Evolutionary conservation across 2,888 invertebrate species (phyloP).

Genomic region (Aphidius colemani): DNA sequence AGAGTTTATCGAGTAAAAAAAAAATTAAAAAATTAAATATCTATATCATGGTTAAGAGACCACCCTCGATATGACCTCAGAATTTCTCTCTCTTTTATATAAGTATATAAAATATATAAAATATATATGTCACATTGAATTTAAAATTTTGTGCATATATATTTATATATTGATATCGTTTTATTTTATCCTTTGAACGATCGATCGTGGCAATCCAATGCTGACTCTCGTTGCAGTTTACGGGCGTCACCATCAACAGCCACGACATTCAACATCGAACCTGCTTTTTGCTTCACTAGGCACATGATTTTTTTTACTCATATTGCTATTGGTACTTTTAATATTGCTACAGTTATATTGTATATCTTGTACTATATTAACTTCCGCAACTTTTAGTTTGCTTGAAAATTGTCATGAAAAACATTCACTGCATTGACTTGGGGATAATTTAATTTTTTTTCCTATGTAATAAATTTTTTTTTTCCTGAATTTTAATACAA

Average conservation of each 20-base stretch:
- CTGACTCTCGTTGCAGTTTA: slow-evolving; percentile 23
- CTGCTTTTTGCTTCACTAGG: slow-evolving; percentile 28
- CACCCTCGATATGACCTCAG: slow-evolving; percentile 5
- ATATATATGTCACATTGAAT: not conserved
- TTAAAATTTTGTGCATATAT: not conserved
- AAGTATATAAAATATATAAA: not conserved
- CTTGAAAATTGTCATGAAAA: too few species aligned
- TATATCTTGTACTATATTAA: too few species aligned
- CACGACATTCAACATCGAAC: slow-evolving; percentile 24
- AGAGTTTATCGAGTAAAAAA: slow-evolving; percentile 21
- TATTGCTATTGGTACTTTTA: too few species aligned
- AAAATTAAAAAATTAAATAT: not conserved
- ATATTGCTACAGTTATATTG: too few species aligned
- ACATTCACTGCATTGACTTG: too few species aligned
- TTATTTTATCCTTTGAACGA: slow-evolving; percentile 27
- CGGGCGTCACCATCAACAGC: slow-evolving; percentile 27
- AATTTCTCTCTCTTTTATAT: slow-evolving; percentile 5
- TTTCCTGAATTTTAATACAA: too few species aligned
- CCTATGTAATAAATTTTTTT: too few species aligned
- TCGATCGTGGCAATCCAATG: slow-evolving; percentile 19
- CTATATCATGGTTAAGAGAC: not conserved
- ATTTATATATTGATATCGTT: not conserved
- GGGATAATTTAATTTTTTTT: too few species aligned
- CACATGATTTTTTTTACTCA: not conserved
- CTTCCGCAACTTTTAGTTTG: too few species aligned